phyloP scores from a whole-genome alignment of 2,888 invertebrate species.

The Nowickia ferox region DNA sequence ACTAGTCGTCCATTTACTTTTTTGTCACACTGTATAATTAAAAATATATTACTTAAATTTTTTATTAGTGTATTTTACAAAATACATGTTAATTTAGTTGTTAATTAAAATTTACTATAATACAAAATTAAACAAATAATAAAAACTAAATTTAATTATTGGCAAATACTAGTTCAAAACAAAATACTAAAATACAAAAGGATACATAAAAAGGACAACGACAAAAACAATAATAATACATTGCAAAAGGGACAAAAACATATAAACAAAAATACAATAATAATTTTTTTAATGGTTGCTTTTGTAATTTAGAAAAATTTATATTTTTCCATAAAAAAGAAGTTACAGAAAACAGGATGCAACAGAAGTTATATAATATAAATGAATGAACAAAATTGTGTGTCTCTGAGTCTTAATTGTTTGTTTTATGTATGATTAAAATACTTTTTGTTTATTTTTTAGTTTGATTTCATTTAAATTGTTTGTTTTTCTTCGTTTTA shows the following conservation, averaged over 20 bases:
- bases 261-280: constrained; percentile 19
- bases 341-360: not conserved
- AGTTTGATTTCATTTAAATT: constrained; percentile 2
- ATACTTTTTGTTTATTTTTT: constrained; percentile 1
- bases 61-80: constrained; percentile 3
- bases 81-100: constrained; percentile 36
- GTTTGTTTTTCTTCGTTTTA: not conserved
- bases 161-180: constrained; percentile 59
- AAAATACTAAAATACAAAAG: constrained; percentile 30
- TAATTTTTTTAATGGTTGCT: not conserved
- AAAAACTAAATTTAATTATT: constrained; percentile 54
- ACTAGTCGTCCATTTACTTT: constrained; percentile 10
- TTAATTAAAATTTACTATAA: constrained; percentile 64
- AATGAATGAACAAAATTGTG: constrained; percentile 25
- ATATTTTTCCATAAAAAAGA: not conserved
- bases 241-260: constrained; percentile 43
- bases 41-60: constrained; percentile 11
- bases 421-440: constrained; percentile 22
- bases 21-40: not conserved
- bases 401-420: constrained; percentile 42
- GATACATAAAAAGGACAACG: not conserved
- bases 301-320: not conserved
- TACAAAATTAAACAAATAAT: constrained; percentile 58
- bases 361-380: constrained; percentile 6
- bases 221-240: constrained; percentile 48